These are phyloP conservation scores for Serrognathus titanus DNA, from an alignment of 2,888 invertebrate species.

Conservation along the genomic window DNA sequence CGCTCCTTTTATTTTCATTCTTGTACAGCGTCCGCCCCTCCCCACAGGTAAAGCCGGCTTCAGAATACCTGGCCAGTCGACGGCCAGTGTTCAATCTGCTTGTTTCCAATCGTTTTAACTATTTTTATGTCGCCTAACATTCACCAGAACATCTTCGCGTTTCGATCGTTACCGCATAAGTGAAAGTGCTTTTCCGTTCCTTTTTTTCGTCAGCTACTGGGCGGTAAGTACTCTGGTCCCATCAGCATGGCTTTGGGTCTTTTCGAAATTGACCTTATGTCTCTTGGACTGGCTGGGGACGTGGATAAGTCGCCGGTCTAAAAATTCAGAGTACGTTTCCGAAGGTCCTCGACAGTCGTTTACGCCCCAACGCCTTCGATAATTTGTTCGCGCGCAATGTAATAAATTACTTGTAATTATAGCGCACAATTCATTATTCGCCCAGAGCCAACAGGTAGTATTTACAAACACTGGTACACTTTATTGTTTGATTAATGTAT, in stretches of 20 bases:
- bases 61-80: constrained; percentile 28
- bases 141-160: background rate
- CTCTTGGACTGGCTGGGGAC: no score
- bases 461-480: background rate
- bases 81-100: constrained; percentile 24
- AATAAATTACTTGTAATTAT: no score
- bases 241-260: no score
- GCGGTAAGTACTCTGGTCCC: background rate
- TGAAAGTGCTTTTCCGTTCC: background rate
- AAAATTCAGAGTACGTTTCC: no score
- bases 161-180: background rate
- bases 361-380: no score
- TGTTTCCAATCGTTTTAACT: constrained; percentile 11
- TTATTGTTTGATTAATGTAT: constrained; percentile 11
- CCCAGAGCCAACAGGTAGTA: no score
- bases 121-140: no score
- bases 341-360: no score
- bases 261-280: no score
- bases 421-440: background rate
- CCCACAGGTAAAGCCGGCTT: constrained; percentile 25
- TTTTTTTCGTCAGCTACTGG: background rate
- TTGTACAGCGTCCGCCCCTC: constrained; percentile 21
- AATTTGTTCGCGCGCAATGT: no score
- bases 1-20: constrained; percentile 32
- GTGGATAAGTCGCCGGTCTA: no score